phyloP scores from a whole-genome alignment of 2,888 invertebrate species.

The Eupithecia inturbata region DNA sequence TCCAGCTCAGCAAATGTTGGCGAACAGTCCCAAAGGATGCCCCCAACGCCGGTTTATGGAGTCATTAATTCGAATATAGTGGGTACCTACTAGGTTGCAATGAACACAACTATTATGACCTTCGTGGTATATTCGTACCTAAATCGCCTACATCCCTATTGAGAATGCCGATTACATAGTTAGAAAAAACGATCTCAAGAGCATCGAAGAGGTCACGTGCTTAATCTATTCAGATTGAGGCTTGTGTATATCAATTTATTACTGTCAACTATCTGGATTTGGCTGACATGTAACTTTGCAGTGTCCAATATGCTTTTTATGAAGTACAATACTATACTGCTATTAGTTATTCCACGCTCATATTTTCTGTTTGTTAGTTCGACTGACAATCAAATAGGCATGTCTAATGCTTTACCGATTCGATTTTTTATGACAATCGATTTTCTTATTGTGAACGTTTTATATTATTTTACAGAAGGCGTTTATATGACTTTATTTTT shows the following conservation, averaged over 20 bases:
- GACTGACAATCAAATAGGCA: too few species aligned
- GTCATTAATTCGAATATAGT: neutral
- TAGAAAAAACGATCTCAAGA: slow-evolving; percentile 31
- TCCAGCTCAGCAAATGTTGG: neutral
- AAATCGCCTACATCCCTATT: slow-evolving; percentile 57
- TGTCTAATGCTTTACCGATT: too few species aligned
- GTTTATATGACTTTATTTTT: too few species aligned
- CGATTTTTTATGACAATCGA: too few species aligned
- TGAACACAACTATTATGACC: neutral
- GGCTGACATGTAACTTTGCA: neutral
- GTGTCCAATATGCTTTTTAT: neutral
- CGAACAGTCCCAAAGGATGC: neutral
- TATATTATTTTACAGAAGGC: too few species aligned
- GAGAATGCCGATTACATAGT: slow-evolving; percentile 40
- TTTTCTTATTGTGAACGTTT: too few species aligned
- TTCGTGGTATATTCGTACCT: slow-evolving; percentile 46
- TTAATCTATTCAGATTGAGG: slow-evolving; percentile 26
- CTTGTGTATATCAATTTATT: neutral
- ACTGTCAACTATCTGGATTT: neutral
- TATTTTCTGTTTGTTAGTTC: too few species aligned
- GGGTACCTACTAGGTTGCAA: slow-evolving; percentile 4
- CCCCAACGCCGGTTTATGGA: neutral
- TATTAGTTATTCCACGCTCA: too few species aligned
- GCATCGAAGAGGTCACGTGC: slow-evolving; percentile 23
- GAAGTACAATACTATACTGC: too few species aligned